Base-by-base conservation (phyloP, 1,140 invertebrate species). In the Lethrus apterus region DNA sequence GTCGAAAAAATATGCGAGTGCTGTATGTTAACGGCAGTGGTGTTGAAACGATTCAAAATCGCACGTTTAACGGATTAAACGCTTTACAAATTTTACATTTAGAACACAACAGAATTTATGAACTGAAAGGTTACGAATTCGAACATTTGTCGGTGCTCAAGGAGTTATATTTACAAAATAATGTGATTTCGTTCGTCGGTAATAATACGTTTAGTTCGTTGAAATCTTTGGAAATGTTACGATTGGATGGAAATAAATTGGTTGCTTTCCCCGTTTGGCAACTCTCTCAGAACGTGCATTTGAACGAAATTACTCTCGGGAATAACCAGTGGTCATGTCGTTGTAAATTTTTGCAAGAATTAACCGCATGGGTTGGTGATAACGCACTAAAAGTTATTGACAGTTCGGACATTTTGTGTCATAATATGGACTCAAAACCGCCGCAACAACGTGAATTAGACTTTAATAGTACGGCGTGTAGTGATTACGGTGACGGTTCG, bases 301-400 rank as follows among this genome's bases (percentile, higher is more conserved):
- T 95, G 44, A 76, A 73, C 26, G 77, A 85, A 49, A 63, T 93
- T 9, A 79, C 78, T 1, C 68, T 95, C 5, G 83, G 82, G 0
- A 77, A 81, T 41, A 95, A 95, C 64, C 77, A 77, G 2, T 93
- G 89, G 89, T 86, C 83, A 19, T 95, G 91, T 61, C 82, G 87
- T 35, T 95, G 90, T 68, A 83, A 86, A 60, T 93, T 90, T 65
- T 71, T 93, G 32, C 86, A 91, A 64, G 83, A 87, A 44, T 73
- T 93, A 44, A 86, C 87, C 29, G 74, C 80, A 20, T 94, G 89
- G 79, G 78, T 92, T 23, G 79, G 79, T 4, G 84, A 89, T 57
- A 87, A 89, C 60, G 79, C 81, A 2, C 75, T 83, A 58, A 86
- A 87, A 66, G 80, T 91, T 19, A 70, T 83, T 32, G 87, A 92